Percentiles rank a stretch among this genome's conserved stretches.
phyloP scores from a whole-genome alignment of 2,888 invertebrate genomes.

The Margaritifera margaritifera region DNA sequence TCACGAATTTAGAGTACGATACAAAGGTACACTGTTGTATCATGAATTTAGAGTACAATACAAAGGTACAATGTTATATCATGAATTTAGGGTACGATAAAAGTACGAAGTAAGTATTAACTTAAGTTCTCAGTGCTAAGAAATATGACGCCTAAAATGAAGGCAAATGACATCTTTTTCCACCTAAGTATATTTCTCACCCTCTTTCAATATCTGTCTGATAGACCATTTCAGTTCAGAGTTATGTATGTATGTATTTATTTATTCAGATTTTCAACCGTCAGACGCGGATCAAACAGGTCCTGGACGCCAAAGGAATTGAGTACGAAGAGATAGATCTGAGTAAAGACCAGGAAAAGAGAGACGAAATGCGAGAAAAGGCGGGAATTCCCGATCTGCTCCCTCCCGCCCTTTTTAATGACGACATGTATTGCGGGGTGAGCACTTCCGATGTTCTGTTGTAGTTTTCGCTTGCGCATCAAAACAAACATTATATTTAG shows the following conservation, averaged over 20 bases:
- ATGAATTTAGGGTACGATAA: no score
- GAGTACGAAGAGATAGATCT: constrained; percentile 45
- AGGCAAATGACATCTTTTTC: no score
- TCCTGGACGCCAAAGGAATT: constrained; percentile 46
- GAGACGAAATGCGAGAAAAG: constrained; percentile 47
- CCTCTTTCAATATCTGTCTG: no score
- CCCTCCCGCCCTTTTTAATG: constrained; percentile 54
- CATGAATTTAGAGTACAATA: no score
- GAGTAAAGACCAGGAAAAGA: constrained; percentile 31
- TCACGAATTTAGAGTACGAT: no score
- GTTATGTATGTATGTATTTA: not conserved
- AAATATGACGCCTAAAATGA: no score
- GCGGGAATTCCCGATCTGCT: constrained; percentile 45
- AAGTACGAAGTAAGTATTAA: no score
- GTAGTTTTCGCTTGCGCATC: not conserved
- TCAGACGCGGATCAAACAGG: constrained; percentile 48
- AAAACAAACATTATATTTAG: not conserved
- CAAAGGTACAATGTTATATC: no score
- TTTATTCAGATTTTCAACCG: constrained; percentile 47
- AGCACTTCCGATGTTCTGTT: constrained; percentile 2
- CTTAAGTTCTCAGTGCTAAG: no score
- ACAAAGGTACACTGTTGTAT: no score
- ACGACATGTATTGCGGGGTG: constrained; percentile 51
- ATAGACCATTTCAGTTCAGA: no score
- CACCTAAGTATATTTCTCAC: no score